Base-by-base conservation (phyloP, 2,113 vertebrate genomes). In the Epinephelus fuscoguttatus region DNA sequence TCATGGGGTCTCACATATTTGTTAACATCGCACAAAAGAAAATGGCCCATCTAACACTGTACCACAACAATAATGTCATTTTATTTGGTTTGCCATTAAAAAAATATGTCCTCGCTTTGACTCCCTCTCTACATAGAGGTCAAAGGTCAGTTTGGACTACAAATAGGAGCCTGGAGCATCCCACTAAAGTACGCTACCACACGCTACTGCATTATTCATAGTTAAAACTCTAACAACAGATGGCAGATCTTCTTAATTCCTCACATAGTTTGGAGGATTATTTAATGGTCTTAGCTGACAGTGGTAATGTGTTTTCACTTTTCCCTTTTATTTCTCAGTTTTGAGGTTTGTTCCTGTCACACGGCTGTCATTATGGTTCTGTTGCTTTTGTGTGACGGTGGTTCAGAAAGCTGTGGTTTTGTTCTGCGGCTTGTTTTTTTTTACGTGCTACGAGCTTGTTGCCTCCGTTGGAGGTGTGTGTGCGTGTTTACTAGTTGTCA, bases 401-500 rank as follows among this genome's bases (percentile, higher is more conserved):
- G 55, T 27, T 49, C 6, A 12, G 1, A 5, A 45, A 68, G 52
- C n/a, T 21, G 57, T n/a, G 76, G 63, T 23, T 40, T 50, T 12
- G 47, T 19, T 55, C 25, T 30, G 11, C 11, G 19, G 49, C 59
- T 66, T 40, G 13, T 60, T 63, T n/a, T 30, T 30, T n/a, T 2
- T 17, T 25, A 17, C 12, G 3, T 73, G 25, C 42, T 45, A 7
- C 21, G 50, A 27, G 6, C 67, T 52, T 37, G 23, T 33, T 45
- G 37, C 15, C 25, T 10, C 9, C 15, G 5, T 12, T 4, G 13
- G 12, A 50, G 76, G 60, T 40, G 33, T 59, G n/a, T 52, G 49
- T 81, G 47, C 62, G 64, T 68, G 30, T 87, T 74, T 21, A 6
- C n/a, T 78, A 0, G 62, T 55, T 71, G 80, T 75, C 23, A 62